These are phyloP conservation scores for Sarcophaga bullata DNA, from an alignment of 1,140 invertebrate genomes.

Conservation along the genomic window DNA sequence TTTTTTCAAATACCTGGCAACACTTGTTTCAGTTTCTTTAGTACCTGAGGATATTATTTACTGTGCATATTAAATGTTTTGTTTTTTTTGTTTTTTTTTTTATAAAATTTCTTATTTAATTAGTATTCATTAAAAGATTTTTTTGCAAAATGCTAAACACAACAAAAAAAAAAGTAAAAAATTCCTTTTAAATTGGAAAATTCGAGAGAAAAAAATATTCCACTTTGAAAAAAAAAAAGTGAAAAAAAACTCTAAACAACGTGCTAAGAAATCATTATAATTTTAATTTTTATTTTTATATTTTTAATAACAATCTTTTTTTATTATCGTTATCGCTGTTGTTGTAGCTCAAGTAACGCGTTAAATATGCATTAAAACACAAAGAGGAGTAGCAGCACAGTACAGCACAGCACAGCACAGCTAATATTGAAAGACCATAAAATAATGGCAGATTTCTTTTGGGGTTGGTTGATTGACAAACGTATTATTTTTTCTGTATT, in stretches of 20 bases:
- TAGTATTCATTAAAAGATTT: conserved; percentile 15
- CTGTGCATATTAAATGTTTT: neutral
- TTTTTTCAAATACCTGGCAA: neutral
- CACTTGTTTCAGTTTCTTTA: neutral
- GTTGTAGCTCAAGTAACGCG: neutral
- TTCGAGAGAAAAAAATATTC: neutral
- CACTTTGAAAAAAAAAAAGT: neutral
- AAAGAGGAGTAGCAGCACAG: neutral
- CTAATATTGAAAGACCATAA: neutral
- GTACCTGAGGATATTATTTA: neutral
- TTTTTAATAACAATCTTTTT: neutral
- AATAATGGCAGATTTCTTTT: conserved; percentile 20
- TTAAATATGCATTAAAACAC: neutral
- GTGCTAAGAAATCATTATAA: conserved; percentile 22
- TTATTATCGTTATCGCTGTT: too few relatives aligned
- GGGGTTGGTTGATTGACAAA: conserved; percentile 20
- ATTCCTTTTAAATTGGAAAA: conserved; percentile 22
- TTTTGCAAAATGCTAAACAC: neutral
- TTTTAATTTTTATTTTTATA: conserved; percentile 1
- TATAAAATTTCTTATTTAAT: conserved; percentile 11
- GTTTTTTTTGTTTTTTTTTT: neutral
- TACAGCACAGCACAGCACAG: neutral
- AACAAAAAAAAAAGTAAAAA: too few relatives aligned
- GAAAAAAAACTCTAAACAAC: conserved; percentile 8
- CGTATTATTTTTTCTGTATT: neutral